Conservation (phyloP, 2,113 vertebrate genomes). For the Carassius gibelio region DNA sequence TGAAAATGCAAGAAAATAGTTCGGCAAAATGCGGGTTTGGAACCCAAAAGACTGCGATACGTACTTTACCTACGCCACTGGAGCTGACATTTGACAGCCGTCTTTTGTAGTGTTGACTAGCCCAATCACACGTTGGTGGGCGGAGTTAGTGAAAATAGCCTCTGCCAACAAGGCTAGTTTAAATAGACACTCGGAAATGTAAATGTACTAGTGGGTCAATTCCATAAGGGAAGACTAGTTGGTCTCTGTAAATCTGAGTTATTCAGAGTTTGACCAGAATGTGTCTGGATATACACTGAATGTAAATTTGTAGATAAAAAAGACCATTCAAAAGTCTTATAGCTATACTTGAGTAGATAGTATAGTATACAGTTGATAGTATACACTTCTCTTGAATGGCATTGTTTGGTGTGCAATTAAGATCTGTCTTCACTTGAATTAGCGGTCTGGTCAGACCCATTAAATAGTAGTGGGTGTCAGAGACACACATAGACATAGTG, state of each 20-base stretch:
- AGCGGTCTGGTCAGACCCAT: background rate
- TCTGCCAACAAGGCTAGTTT: too few relatives aligned
- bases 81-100: too few relatives aligned
- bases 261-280: constrained; percentile 1
- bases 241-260: background rate
- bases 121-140: too few relatives aligned
- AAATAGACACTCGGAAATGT: background rate
- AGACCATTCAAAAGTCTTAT: background rate
- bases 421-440: background rate
- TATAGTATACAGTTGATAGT: background rate
- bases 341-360: background rate
- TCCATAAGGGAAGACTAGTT: background rate
- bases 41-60: too few relatives aligned
- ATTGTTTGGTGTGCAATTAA: background rate
- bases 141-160: too few relatives aligned
- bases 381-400: background rate
- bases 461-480: background rate
- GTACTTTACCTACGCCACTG: too few relatives aligned
- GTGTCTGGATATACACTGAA: background rate
- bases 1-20: too few relatives aligned
- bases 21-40: too few relatives aligned
- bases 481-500: background rate
- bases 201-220: background rate
- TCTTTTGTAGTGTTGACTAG: too few relatives aligned
- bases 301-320: background rate